Conservation (phyloP, 1,140 invertebrate genomes). For the Magallana angulata region DNA sequence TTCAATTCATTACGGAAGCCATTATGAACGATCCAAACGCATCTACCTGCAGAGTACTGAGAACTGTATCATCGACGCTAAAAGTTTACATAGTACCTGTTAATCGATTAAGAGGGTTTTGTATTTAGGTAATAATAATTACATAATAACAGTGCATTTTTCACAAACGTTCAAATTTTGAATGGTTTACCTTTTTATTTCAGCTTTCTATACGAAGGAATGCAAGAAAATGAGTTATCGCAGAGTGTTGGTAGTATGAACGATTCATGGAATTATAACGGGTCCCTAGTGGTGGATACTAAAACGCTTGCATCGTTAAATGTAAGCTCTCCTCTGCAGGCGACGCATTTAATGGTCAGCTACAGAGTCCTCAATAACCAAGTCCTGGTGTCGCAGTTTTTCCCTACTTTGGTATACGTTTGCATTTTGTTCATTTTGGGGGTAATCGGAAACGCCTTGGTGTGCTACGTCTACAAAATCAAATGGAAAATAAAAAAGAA, state of each 20-base stretch:
- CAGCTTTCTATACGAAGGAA: background rate
- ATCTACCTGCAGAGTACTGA: too few species aligned
- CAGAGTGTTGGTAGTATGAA: background rate
- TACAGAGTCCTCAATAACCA: background rate
- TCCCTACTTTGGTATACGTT: slow-evolving; percentile 50
- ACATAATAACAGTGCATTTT: background rate
- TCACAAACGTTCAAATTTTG: background rate
- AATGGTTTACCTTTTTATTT: background rate
- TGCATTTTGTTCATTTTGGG: slow-evolving; percentile 46
- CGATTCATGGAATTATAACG: background rate
- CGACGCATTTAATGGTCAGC: background rate
- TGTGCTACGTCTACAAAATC: slow-evolving; percentile 52
- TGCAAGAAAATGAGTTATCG: background rate
- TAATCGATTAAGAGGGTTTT: background rate
- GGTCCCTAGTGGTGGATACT: background rate
- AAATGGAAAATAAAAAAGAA: slow-evolving; percentile 47
- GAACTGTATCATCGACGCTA: too few species aligned
- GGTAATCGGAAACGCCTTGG: slow-evolving; percentile 47
- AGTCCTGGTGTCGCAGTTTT: background rate
- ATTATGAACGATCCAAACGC: too few species aligned
- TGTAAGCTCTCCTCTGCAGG: background rate
- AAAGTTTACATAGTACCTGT: background rate
- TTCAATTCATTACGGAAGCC: too few species aligned
- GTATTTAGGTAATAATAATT: background rate
- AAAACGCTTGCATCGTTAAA: background rate